Evolutionary conservation across 2,113 vertebrate species (phyloP), one percentile per base, ranked within the genome.

Genomic region (Jacana jacana): DNA sequence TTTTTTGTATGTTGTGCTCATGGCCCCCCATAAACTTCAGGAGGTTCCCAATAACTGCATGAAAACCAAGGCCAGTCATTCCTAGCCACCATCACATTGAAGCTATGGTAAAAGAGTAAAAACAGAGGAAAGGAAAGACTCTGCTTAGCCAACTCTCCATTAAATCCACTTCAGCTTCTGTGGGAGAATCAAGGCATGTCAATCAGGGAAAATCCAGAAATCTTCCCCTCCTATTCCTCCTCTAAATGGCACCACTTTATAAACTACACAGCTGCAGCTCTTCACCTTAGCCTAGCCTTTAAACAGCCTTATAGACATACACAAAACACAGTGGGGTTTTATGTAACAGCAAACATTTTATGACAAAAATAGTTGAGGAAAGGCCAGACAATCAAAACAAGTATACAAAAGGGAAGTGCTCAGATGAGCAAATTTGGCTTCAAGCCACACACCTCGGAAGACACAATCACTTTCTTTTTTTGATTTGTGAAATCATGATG

Each of bases 1-100:
- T 40, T 85, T 82, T 51, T 42, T 42, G 15, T 49, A 16, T 2
- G 7, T 31, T n/a, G 8, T 4, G 0, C 30, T 81, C 17, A 48
- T 2, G 2, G 25, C 5, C 28, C 37, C 3, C 1, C 1, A 2
- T 6, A n/a, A 27, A 39, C 6, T 37, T 72, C 31, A 69, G 25
- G 9, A 54, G 10, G 35, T 6, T 69, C 57, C 57, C 52, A 65
- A 8, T 7, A 64, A n/a, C 14, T 27, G 13, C 30, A 10, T 1
- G 1, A 81, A 22, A 72, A 52, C 30, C 4, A 27, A 60, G 8
- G 17, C 17, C 30, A 33, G 33, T 13, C 2, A 0, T 18, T 83
- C 71, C 23, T 19, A 33, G 37, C 3, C 39, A 63, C 30, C 37
- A 55, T 24, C 44, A 30, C 2, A 0, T 7, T 52, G 33, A 49